Evolutionary conservation across 2,113 vertebrate species (phyloP).

Genomic region (Aldabrachelys gigantea): DNA sequence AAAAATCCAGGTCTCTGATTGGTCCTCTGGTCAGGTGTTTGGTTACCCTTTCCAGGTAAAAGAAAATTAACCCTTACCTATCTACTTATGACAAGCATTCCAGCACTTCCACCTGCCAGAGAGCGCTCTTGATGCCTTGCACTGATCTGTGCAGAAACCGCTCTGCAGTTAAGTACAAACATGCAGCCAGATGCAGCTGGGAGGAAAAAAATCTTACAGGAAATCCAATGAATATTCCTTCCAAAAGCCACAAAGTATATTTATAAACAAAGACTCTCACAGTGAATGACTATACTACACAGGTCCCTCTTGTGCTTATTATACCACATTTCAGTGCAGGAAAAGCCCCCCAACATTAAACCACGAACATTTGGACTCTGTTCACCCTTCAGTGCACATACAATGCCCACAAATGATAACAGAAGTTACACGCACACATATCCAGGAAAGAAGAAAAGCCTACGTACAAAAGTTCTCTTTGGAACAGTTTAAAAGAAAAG

Average conservation of each 20-base stretch:
- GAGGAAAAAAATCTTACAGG: neutral
- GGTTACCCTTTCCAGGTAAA: too few species aligned
- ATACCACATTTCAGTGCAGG: slow-evolving; percentile 52
- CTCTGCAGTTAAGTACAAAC: slow-evolving; percentile 16
- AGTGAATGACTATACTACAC: slow-evolving; percentile 56
- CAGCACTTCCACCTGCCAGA: neutral
- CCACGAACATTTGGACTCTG: slow-evolving; percentile 8
- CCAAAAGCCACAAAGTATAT: neutral
- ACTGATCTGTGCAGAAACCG: slow-evolving; percentile 21
- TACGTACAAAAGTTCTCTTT: neutral
- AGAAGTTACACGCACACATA: neutral
- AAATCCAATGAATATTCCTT: slow-evolving; percentile 16
- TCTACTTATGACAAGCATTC: too few species aligned
- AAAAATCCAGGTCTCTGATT: too few species aligned
- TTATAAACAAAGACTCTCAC: slow-evolving; percentile 14
- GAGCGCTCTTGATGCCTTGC: neutral
- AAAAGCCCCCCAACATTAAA: neutral
- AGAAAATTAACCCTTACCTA: too few species aligned
- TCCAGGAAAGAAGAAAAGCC: neutral
- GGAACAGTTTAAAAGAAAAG: neutral
- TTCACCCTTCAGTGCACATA: neutral
- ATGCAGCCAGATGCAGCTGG: neutral
- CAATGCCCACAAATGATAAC: slow-evolving; percentile 25
- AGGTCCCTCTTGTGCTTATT: slow-evolving; percentile 76
- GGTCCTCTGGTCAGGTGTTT: too few species aligned